Evolutionary conservation across 2,113 vertebrate genomes (phyloP), one percentile per base, ranked within the genome.

Genomic region (Pangasianodon hypophthalmus): DNA sequence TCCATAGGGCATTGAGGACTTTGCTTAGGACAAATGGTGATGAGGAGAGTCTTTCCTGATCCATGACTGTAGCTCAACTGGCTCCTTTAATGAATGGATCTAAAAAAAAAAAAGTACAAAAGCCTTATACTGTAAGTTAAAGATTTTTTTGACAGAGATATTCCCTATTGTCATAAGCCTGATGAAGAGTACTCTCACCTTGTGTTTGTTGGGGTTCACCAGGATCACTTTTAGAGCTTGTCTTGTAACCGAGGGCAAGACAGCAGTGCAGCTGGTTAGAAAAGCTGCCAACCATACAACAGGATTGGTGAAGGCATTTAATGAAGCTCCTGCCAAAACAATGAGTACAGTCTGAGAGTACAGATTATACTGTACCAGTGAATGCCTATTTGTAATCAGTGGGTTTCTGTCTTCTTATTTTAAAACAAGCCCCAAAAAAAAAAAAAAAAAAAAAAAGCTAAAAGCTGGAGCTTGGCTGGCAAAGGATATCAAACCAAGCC

Each of bases 1-100:
- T 21, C 13, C 24, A 0, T 6, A 26, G 2, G 21, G 54, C 21
- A 11, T 60, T 11, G 24, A 44, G 13, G 97, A 97, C 94, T 98
- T 94, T 37, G 97, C 96, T 0, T 97, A 97, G 64, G 97, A 96
- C 44, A 97, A 98, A 6, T 94, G 96, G 4, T 95, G 95, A 26
- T 7, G 19, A 1, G 93, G 44, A 0, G 94, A 85, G 0, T 90
- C 86, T 0, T 95, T 92, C 0, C 16, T 92, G 18, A 96, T 10
- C 0, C 88, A 89, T 3, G 95, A 92, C 0, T 69, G 87, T 13
- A 97, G 85, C 91, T 96, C 96, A 91, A 95, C 92, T 0, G 87
- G 11, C 1, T n/a, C 89, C 77, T 1, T 16, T 32, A 85, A 60
- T 9, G 87, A 64, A 44, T 96, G 96, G 87, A 96, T 93, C 96